phyloP scores from a whole-genome alignment of 2,113 vertebrate genomes.

The Prinia subflava region DNA sequence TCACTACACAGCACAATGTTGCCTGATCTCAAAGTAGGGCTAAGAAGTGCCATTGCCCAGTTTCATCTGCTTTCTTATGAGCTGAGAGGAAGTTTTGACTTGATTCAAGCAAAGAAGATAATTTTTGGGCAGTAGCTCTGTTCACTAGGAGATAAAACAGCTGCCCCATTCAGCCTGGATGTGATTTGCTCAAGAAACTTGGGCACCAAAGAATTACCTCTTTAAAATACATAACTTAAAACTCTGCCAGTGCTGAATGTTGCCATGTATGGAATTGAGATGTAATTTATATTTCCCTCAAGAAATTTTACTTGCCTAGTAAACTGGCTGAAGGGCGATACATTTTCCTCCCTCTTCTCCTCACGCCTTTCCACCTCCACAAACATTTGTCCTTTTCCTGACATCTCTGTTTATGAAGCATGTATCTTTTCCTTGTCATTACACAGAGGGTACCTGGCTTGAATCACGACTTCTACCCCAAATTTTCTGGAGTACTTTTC shows the following conservation, averaged over 20 bases:
- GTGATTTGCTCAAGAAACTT: background rate
- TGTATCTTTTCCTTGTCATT: background rate
- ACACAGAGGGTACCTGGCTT: background rate
- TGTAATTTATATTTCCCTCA: background rate
- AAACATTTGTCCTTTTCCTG: background rate
- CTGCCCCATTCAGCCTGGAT: background rate
- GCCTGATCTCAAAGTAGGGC: background rate
- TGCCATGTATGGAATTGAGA: background rate
- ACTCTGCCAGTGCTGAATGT: background rate
- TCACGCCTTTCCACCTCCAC: fast-evolving
- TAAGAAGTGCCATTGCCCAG: background rate
- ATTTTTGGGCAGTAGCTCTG: background rate
- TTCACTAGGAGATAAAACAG: background rate
- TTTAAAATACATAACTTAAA: background rate
- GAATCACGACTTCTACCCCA: background rate
- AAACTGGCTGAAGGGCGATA: background rate
- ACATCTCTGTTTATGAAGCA: background rate
- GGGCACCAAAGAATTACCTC: background rate
- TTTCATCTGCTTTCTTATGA: background rate
- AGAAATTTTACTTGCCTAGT: background rate
- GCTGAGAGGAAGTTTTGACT: background rate
- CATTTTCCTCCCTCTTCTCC: background rate
- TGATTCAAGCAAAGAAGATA: background rate
- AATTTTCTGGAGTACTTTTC: background rate
- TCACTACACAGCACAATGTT: background rate